Percentiles rank a stretch among this genome's conserved stretches.
Conservation (phyloP, 1,140 invertebrate genomes). For the Phocides pigmalion region DNA sequence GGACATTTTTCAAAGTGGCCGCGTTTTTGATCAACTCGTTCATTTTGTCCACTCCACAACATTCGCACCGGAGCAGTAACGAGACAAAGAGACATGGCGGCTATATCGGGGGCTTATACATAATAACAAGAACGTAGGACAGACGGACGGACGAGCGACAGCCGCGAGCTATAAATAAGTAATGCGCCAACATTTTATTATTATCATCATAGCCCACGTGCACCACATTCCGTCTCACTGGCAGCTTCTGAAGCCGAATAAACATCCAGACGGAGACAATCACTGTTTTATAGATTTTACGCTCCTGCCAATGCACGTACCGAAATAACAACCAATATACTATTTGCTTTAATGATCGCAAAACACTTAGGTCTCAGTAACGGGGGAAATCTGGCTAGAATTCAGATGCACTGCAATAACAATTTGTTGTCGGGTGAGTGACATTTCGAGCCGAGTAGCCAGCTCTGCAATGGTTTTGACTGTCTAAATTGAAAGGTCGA, state of each 20-base stretch:
- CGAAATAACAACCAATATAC: slow-evolving; percentile 23
- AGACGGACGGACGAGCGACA: slow-evolving; percentile 77
- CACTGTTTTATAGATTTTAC: slow-evolving; percentile 36
- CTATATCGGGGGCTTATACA: slow-evolving; percentile 45
- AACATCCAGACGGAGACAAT: slow-evolving; percentile 35
- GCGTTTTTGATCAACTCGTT: slow-evolving; percentile 14
- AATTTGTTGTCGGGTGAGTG: slow-evolving; percentile 21
- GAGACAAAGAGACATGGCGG: slow-evolving; percentile 55
- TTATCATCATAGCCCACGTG: slow-evolving; percentile 78
- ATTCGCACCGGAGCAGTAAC: slow-evolving; percentile 52
- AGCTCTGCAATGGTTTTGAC: slow-evolving; percentile 19
- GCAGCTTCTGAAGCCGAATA: slow-evolving; percentile 50
- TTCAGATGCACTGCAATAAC: slow-evolving; percentile 27
- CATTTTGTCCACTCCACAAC: slow-evolving; percentile 38
- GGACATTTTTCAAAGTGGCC: background rate
- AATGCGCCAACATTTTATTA: slow-evolving; percentile 82
- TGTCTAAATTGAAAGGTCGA: slow-evolving; percentile 25
- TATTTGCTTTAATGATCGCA: slow-evolving; percentile 28
- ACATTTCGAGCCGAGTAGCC: slow-evolving; percentile 10
- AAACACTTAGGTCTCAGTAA: slow-evolving; percentile 9
- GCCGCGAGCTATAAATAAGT: slow-evolving; percentile 81
- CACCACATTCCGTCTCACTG: slow-evolving; percentile 72
- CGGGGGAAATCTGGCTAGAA: slow-evolving; percentile 8
- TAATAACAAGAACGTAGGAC: slow-evolving; percentile 54
- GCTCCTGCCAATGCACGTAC: slow-evolving; percentile 34